A percentile compares a stretch with the other conserved stretches of the same genome.
Evolutionary conservation across 2,797 vertebrate genomes (phyloP).

Genomic region (Thamnophis elegans): DNA sequence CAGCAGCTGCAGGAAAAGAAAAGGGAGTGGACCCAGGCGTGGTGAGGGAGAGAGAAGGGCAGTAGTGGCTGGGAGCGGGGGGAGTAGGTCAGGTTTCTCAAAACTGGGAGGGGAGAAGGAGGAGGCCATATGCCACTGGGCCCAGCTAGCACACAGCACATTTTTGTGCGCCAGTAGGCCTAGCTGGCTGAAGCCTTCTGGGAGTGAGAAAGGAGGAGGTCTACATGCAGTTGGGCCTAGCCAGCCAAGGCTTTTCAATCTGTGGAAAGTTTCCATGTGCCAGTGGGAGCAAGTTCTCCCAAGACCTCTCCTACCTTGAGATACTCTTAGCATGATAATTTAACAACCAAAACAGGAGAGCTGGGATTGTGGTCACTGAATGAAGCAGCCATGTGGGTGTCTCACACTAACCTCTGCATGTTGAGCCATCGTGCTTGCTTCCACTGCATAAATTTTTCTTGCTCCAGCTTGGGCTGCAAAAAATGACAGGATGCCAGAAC

Average conservation of each 20-base stretch:
- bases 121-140: not conserved
- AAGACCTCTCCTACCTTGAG: not conserved
- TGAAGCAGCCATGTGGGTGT: not conserved
- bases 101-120: not conserved
- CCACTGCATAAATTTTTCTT: slow-evolving; percentile 93
- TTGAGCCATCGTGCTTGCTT: slow-evolving; percentile 96
- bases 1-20: not conserved
- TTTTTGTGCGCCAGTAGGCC: not conserved
- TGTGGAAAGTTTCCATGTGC: not conserved
- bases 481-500: slow-evolving; percentile 95
- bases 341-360: not conserved
- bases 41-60: not conserved
- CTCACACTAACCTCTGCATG: slow-evolving; percentile 88
- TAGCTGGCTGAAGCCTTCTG: not conserved
- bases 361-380: not conserved
- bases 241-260: not conserved
- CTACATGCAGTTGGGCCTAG: not conserved
- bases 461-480: slow-evolving; percentile 95
- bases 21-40: not conserved
- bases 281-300: not conserved
- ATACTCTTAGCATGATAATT: not conserved
- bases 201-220: too few relatives aligned
- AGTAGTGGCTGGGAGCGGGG: not conserved
- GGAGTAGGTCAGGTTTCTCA: not conserved
- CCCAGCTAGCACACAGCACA: not conserved